phyloP scores from a whole-genome alignment of 2,797 vertebrate genomes.

The Hyperoplus lanceolatus region DNA sequence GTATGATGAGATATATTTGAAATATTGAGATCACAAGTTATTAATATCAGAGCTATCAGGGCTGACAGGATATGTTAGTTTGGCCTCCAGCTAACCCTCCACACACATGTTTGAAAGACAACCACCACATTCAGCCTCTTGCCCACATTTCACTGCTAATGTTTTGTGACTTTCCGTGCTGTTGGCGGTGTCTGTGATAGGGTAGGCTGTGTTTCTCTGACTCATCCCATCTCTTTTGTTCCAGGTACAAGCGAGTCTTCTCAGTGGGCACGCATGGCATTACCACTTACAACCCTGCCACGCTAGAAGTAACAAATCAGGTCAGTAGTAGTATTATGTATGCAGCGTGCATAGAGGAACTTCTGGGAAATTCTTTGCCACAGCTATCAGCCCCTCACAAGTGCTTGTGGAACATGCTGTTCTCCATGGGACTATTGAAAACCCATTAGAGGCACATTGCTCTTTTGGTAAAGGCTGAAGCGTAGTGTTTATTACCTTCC shows the following conservation, averaged over 20 bases:
- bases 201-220: constrained; percentile 48
- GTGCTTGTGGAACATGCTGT: constrained; percentile 6
- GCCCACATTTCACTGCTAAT: constrained; percentile 14
- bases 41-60: background rate
- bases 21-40: constrained; percentile 1
- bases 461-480: constrained; percentile 31
- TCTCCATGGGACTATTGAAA: constrained; percentile 34
- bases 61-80: background rate
- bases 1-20: background rate
- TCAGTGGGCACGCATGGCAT: constrained; percentile 97
- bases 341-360: background rate
- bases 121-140: constrained; percentile 4
- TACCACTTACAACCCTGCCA: constrained; percentile 98
- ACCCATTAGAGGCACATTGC: constrained; percentile 31
- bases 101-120: background rate
- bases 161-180: constrained; percentile 1
- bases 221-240: constrained; percentile 65
- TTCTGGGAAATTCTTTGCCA: background rate
- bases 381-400: background rate
- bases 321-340: constrained; percentile 77
- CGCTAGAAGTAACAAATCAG: constrained; percentile 99
- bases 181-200: background rate
- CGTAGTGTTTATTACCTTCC: background rate
- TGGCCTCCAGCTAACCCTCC: background rate
- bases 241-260: constrained; percentile 98